Base-by-base conservation (phyloP, 2,797 vertebrate species). In the Acanthiza pusilla region DNA sequence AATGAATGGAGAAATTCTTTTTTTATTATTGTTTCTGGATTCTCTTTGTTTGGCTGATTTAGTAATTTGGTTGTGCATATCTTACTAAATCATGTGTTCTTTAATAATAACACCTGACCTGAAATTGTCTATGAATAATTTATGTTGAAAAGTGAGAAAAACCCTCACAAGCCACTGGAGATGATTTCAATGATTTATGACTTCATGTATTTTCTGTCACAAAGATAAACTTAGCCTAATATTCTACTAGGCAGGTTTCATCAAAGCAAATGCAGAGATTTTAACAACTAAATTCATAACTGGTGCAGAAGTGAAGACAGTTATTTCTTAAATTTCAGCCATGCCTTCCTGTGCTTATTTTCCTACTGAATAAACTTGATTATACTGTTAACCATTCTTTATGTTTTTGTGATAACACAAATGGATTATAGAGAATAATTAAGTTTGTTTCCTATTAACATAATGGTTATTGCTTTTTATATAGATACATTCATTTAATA, bases 11-110 rank as follows among this genome's bases (percentile, higher is more conserved):
- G 20, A 58, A 70, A 42, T 29, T 48, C 22, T 47, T 47, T 38
- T n/a, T n/a, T n/a, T n/a, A n/a, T n/a, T 48, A 7, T 11, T 54
- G 0, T 4, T 43, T 72, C 32, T 48, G 0, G 0, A 19, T 81
- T 65, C 0, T 78, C 22, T 91, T 61, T 63, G 15, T 38, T 36
- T 36, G 36, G 3, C 4, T 65, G 18, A 58, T 92, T 77, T 74
- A 5, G 66, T 34, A 27, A 27, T 85, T 92, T 61, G 60, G 13
- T 75, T 92, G 36, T 17, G 10, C 1, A 4, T 54, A 58, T 47
- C 7, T 68, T 70, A 43, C 13, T 48, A 60, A 85, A 78, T 30
- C 1, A 1, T 14, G 2, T 78, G 36, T 54, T 83, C 2, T 4
- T 89, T 77, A 45, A 34, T 85, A 79, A 11, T 47, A 80, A 45